Evolutionary conservation across 2,797 vertebrate genomes (phyloP).

Genomic region (Pseudochirops corinnae): DNA sequence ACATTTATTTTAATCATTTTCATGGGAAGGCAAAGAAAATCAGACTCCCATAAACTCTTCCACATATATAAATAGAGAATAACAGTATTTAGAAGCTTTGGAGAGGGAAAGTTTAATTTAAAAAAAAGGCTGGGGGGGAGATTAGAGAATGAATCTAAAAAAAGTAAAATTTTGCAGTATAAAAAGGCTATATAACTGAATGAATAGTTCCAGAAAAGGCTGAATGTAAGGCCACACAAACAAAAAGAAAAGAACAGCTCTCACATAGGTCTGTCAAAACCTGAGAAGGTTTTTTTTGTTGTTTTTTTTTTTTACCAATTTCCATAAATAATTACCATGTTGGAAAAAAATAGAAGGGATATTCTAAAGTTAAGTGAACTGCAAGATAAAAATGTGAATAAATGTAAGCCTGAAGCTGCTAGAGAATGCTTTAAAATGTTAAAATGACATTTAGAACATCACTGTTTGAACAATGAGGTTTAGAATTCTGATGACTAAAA

Average conservation of each 20-base stretch:
- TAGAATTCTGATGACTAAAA: constrained; percentile 80
- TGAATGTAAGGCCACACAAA: constrained; percentile 37
- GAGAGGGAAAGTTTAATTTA: constrained; percentile 12
- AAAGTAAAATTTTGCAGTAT: constrained; percentile 3
- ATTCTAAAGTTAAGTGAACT: constrained; percentile 73
- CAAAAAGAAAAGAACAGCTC: not conserved
- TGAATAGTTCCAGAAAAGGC: not conserved
- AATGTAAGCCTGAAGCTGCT: constrained; percentile 74
- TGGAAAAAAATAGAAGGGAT: constrained; percentile 69
- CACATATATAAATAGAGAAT: not conserved
- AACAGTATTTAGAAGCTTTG: not conserved
- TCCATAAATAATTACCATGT: constrained; percentile 68
- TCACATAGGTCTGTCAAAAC: constrained; percentile 47
- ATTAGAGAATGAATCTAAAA: not conserved
- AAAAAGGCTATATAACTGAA: constrained; percentile 33
- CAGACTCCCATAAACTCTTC: constrained; percentile 10
- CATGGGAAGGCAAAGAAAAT: not conserved
- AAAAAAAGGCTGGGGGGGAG: not conserved
- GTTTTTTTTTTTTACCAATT: constrained; percentile 35
- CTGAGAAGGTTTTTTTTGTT: not conserved
- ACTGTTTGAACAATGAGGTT: constrained; percentile 77
- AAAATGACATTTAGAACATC: constrained; percentile 72
- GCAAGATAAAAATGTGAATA: constrained; percentile 75
- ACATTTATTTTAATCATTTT: constrained; percentile 35
- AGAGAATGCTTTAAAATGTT: constrained; percentile 73